Percentiles rank a stretch among this genome's conserved stretches.
Evolutionary conservation across 2,797 vertebrate genomes (phyloP).

Genomic region (Acanthis flammea): DNA sequence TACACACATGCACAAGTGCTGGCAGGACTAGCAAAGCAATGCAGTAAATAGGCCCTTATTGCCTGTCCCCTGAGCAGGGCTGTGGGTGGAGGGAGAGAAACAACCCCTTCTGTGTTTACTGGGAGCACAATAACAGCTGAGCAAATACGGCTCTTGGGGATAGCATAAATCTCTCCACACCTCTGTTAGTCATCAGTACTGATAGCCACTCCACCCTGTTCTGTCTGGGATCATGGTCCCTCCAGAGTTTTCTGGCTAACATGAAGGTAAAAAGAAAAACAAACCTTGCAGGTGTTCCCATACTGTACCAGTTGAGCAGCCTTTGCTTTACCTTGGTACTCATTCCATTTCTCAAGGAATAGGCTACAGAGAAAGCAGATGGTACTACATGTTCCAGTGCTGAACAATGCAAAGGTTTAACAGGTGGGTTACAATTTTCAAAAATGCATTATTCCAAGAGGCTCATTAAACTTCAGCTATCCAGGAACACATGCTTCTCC

Average conservation of each 20-base stretch:
- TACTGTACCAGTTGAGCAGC: not conserved
- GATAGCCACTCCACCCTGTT: slow-evolving; percentile 13
- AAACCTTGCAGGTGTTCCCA: not conserved
- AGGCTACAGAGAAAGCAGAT: not conserved
- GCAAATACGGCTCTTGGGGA: not conserved
- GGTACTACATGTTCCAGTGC: not conserved
- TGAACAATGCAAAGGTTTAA: slow-evolving; percentile 20
- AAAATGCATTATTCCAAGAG: not conserved
- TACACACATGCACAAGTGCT: not conserved
- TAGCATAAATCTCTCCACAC: slow-evolving; percentile 51
- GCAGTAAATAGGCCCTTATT: not conserved
- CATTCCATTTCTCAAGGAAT: not conserved
- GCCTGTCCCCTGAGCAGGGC: not conserved
- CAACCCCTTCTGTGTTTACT: slow-evolving; percentile 40
- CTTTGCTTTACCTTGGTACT: not conserved
- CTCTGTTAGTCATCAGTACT: slow-evolving; percentile 28
- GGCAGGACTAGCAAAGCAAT: not conserved
- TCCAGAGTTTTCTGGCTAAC: not conserved
- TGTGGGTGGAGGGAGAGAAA: slow-evolving; percentile 13
- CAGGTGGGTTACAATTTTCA: not conserved
- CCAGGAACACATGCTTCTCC: not conserved
- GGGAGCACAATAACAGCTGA: slow-evolving; percentile 62
- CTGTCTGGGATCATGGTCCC: not conserved
- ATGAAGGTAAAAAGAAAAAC: not conserved
- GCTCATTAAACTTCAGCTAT: slow-evolving; percentile 15